phyloP scores from a whole-genome alignment of 2,113 vertebrate genomes.

The Cyanistes caeruleus region DNA sequence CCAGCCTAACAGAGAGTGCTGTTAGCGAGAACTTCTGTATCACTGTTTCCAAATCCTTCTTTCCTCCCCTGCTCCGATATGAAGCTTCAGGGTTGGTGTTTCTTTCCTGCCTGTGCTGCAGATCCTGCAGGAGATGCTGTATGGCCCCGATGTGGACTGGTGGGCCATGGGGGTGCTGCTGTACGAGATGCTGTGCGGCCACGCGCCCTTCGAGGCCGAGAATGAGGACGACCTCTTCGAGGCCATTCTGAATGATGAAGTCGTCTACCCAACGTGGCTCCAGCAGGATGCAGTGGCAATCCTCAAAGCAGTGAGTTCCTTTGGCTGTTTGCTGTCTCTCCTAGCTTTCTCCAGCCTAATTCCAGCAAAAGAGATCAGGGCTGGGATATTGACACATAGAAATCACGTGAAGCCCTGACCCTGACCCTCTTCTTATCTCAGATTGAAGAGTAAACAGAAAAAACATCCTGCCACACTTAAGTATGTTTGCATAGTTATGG shows the following conservation, averaged over 20 bases:
- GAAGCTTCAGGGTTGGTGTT: neutral
- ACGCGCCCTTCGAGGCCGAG: slow-evolving; percentile 94
- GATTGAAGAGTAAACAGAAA: neutral
- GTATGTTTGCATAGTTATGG: slow-evolving; percentile 1
- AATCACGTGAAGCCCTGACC: fast-evolving
- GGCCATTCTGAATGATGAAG: slow-evolving; percentile 93
- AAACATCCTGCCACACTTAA: neutral
- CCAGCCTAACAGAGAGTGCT: neutral
- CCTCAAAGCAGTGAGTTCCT: slow-evolving; percentile 89
- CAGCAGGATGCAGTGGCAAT: slow-evolving; percentile 86
- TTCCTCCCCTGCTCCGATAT: neutral
- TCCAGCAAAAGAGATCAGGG: neutral
- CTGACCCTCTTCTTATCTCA: neutral
- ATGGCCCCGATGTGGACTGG: slow-evolving; percentile 96
- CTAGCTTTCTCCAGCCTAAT: neutral
- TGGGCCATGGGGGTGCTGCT: slow-evolving; percentile 97
- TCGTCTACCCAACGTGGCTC: slow-evolving; percentile 91
- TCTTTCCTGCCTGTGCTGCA: slow-evolving; percentile 24
- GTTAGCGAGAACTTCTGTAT: fast-evolving
- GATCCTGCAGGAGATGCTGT: slow-evolving; percentile 97
- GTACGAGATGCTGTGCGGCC: slow-evolving; percentile 96
- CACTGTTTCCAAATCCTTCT: neutral
- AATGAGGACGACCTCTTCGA: slow-evolving; percentile 98
- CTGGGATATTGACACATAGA: neutral
- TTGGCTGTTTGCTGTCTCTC: neutral